These are phyloP conservation scores for Columba guinea DNA, from an alignment of 2,797 vertebrate genomes.

Conservation along the genomic window DNA sequence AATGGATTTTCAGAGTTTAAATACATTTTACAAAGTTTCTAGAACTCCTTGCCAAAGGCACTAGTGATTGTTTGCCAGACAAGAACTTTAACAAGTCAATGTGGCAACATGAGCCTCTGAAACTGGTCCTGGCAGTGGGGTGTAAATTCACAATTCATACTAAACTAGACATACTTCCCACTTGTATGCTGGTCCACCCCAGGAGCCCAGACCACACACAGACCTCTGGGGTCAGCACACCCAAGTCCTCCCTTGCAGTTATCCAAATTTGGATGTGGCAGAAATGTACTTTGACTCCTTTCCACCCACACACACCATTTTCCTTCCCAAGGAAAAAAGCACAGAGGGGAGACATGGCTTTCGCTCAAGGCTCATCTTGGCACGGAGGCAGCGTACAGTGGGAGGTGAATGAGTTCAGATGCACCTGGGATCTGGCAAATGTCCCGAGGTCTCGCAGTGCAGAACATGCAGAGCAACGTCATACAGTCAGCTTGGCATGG, in stretches of 20 bases:
- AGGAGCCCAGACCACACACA: not conserved
- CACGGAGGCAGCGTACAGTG: fast-evolving
- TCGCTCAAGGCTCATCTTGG: not conserved
- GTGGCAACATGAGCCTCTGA: not conserved
- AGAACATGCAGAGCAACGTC: not conserved
- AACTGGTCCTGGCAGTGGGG: not conserved
- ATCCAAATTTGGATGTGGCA: not conserved
- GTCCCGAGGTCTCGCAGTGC: fast-evolving
- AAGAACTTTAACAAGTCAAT: not conserved
- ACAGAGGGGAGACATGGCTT: not conserved
- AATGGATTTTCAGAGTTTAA: not conserved
- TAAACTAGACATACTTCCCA: not conserved
- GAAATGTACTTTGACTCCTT: not conserved
- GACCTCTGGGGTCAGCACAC: not conserved
- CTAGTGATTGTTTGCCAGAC: not conserved
- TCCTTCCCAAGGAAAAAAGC: not conserved
- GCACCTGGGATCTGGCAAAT: not conserved
- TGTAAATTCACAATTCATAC: not conserved
- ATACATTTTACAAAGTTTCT: not conserved
- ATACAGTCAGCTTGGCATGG: fast-evolving
- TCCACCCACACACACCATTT: not conserved
- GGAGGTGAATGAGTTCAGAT: not conserved
- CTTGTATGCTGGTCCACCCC: not conserved
- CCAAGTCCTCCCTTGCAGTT: not conserved
- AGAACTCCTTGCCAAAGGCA: not conserved